Conservation (phyloP, 2,797 vertebrate species). For the Lacerta agilis region DNA sequence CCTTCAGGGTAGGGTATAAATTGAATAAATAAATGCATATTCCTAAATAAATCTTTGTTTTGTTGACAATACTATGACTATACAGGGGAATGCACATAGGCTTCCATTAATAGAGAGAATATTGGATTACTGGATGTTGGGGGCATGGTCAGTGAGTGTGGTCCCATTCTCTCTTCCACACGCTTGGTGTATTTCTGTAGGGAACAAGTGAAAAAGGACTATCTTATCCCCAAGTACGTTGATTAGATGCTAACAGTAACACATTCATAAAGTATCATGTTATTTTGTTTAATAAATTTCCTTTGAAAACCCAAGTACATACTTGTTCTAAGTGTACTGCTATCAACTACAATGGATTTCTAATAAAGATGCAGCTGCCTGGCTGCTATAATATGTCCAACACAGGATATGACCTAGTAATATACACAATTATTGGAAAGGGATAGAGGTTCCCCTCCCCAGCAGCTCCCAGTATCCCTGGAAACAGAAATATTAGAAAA, state of each 20-base stretch:
- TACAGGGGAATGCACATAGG: not conserved
- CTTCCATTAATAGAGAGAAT: not conserved
- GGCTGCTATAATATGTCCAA: not conserved
- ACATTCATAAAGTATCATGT: not conserved
- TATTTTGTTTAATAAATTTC: not conserved
- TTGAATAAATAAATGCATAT: too few species aligned
- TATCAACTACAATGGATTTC: slow-evolving; percentile 13
- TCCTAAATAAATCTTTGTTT: too few species aligned
- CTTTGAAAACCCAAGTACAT: not conserved
- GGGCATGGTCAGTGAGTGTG: not conserved
- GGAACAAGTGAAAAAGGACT: not conserved
- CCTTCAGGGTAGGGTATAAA: too few species aligned
- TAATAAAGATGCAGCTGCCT: not conserved
- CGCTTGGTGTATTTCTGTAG: not conserved
- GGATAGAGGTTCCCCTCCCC: slow-evolving; percentile 4
- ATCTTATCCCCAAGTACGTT: not conserved
- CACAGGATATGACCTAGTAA: slow-evolving; percentile 1
- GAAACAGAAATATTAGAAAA: accelerated
- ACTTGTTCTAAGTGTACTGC: not conserved
- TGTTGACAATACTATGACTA: not conserved
- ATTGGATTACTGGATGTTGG: not conserved
- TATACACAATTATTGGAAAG: slow-evolving; percentile 20
- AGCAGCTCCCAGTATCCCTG: not conserved
- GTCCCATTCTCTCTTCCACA: not conserved
- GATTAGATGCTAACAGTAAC: not conserved